Conservation (phyloP, 2,797 vertebrate genomes). For the Avahi laniger region DNA sequence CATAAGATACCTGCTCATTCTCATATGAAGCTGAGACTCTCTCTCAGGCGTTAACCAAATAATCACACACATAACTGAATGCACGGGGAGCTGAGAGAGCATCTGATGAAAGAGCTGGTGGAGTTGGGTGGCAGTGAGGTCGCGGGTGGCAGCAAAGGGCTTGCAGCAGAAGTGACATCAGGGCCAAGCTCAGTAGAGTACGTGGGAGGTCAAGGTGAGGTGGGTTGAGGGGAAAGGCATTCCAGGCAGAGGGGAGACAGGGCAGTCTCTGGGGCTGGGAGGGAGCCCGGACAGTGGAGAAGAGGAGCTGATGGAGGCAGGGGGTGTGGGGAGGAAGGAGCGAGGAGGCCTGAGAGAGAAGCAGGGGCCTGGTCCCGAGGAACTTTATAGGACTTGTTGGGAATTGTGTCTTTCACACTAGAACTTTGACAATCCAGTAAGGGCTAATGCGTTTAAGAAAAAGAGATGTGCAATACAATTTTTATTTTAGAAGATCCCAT, state of each 20-base stretch:
- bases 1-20: neutral
- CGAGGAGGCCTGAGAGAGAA: too few relatives aligned
- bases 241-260: neutral
- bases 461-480: neutral
- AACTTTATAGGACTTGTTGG: neutral
- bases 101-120: neutral
- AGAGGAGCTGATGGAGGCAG: neutral
- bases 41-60: neutral
- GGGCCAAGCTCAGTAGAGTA: neutral
- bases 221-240: neutral
- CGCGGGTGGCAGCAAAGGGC: neutral
- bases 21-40: neutral
- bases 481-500: neutral
- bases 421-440: neutral
- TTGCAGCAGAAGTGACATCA: neutral
- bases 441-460: neutral
- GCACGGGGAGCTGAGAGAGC: neutral
- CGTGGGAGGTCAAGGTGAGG: neutral
- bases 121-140: neutral
- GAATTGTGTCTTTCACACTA: neutral
- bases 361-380: neutral
- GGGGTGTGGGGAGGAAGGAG: rapidly evolving
- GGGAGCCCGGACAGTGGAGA: neutral
- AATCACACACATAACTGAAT: neutral
- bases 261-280: neutral